A percentile compares a stretch with the other conserved stretches of the same genome.
Evolutionary conservation across 2,888 invertebrate species (phyloP).

Genomic region (Chouioia cunea): DNA sequence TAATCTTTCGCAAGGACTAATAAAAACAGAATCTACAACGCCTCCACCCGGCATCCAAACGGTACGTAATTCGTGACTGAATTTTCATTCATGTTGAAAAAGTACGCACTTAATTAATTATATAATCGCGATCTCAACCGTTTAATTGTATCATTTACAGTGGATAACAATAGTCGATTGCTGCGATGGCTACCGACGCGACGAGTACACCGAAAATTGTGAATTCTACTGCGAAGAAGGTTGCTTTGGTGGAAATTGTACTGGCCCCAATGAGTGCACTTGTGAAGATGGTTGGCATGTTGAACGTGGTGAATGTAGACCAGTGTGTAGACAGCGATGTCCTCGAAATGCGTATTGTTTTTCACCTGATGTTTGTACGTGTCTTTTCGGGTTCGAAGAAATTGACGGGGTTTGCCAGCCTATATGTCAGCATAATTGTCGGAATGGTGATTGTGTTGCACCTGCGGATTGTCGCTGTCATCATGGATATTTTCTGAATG

Average conservation of each 20-base stretch:
- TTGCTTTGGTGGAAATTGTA: slow-evolving; percentile 79
- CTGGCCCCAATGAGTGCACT: slow-evolving; percentile 75
- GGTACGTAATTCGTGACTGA: slow-evolving; percentile 44
- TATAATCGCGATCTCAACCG: no score
- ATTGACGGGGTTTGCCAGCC: slow-evolving; percentile 69
- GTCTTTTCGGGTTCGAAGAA: slow-evolving; percentile 71
- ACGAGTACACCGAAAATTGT: slow-evolving; percentile 70
- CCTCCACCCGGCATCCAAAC: slow-evolving; percentile 46
- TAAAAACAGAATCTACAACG: slow-evolving; percentile 48
- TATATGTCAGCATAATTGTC: slow-evolving; percentile 65
- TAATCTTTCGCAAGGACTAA: slow-evolving; percentile 51
- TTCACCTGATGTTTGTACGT: slow-evolving; percentile 73
- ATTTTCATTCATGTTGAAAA: no score
- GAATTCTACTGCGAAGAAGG: slow-evolving; percentile 76
- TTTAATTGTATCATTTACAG: slow-evolving; percentile 5
- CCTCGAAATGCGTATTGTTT: slow-evolving; percentile 71
- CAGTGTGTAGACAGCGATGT: slow-evolving; percentile 73
- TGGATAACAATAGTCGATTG: slow-evolving; percentile 71
- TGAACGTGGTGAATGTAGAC: slow-evolving; percentile 75
- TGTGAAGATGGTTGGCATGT: slow-evolving; percentile 75
- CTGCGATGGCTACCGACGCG: slow-evolving; percentile 79
- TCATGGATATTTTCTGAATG: slow-evolving; percentile 58
- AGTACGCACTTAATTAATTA: no score
- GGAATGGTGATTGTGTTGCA: slow-evolving; percentile 62
- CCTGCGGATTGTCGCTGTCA: slow-evolving; percentile 60